phyloP scores from a whole-genome alignment of 2,888 invertebrate species.

The Argyresthia goedartella region DNA sequence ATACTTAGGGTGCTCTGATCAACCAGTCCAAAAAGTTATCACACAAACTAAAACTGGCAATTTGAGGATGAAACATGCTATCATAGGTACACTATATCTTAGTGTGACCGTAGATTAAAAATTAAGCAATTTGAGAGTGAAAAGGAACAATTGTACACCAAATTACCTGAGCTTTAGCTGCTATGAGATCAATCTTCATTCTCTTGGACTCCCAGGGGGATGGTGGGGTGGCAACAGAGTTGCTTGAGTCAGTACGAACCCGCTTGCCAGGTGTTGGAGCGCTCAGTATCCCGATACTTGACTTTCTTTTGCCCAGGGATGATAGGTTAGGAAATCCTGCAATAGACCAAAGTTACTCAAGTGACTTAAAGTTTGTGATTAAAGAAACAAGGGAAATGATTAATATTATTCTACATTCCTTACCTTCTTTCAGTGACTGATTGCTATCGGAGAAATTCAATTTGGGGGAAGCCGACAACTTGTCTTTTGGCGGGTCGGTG shows the following conservation, averaged over 20 bases:
- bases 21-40: no score
- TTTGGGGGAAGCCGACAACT: conserved; percentile 49
- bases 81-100: no score
- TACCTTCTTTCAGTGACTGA: conserved; percentile 56
- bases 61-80: no score
- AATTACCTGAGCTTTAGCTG: conserved; percentile 67
- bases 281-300: conserved; percentile 32
- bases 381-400: no score
- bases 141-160: background rate
- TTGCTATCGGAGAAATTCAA: conserved; percentile 61
- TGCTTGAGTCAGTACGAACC: conserved; percentile 38
- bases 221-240: conserved; percentile 27
- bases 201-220: conserved; percentile 78
- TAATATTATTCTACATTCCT: background rate
- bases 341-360: background rate
- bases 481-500: conserved; percentile 58
- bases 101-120: no score
- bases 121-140: background rate
- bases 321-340: conserved; percentile 42
- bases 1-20: no score
- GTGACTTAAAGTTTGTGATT: background rate
- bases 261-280: conserved; percentile 46
- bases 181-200: conserved; percentile 75
- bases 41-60: no score
- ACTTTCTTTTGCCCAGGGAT: conserved; percentile 51